These are phyloP conservation scores for Lysandra coridon DNA, from an alignment of 2,888 invertebrate species.

Conservation along the genomic window DNA sequence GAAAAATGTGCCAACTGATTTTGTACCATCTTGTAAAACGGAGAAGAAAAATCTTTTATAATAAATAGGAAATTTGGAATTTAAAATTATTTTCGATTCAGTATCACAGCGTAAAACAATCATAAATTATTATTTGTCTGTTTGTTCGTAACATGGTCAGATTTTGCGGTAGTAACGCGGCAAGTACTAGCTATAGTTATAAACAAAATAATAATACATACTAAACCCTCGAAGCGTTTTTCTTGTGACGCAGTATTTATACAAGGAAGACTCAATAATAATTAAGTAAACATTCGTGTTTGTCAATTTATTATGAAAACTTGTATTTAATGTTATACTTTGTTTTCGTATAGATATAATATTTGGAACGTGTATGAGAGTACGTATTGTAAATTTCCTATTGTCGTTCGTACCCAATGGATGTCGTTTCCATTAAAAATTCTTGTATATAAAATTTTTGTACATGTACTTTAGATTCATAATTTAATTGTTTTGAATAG, in stretches of 20 bases:
- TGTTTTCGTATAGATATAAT: conserved; percentile 32
- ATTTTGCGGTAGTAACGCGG: background rate
- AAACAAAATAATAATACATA: conserved; percentile 16
- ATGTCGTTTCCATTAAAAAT: conserved; percentile 64
- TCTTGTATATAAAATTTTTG: conserved; percentile 78
- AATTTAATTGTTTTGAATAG: conserved; percentile 73
- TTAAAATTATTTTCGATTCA: background rate
- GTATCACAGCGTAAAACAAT: background rate
- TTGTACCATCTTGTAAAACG: background rate
- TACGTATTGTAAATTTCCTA: conserved; percentile 60
- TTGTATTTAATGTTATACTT: conserved; percentile 39
- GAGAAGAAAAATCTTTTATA: background rate
- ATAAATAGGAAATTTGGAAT: background rate
- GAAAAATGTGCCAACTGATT: background rate
- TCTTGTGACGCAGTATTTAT: conserved; percentile 31
- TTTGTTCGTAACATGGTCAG: background rate
- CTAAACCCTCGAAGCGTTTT: conserved; percentile 19
- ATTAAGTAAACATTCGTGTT: conserved; percentile 39
- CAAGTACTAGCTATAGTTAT: background rate
- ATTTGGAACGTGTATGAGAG: conserved; percentile 44
- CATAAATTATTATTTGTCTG: background rate
- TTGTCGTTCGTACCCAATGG: conserved; percentile 61
- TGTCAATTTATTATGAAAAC: conserved; percentile 40
- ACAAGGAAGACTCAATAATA: conserved; percentile 21
- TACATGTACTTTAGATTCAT: conserved; percentile 70